phyloP scores from a whole-genome alignment of 2,888 invertebrate species.

The Rhyacophila evoluta region DNA sequence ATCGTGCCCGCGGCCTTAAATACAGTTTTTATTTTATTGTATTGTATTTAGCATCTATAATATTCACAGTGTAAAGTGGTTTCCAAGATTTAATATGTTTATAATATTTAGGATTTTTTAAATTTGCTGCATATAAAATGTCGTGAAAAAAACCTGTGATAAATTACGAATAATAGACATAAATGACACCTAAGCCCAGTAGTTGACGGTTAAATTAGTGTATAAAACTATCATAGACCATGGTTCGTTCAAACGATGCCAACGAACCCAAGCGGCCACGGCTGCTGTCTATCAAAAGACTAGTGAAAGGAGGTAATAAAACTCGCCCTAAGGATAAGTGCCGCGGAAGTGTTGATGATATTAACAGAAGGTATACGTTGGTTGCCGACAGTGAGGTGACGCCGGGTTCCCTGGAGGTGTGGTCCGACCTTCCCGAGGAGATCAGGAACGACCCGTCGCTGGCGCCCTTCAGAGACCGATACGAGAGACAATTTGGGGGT shows the following conservation, averaged over 20 bases:
- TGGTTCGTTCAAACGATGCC: background rate
- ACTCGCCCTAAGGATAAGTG: background rate
- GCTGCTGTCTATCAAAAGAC: background rate
- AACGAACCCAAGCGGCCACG: background rate
- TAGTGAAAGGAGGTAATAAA: background rate
- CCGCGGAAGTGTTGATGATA: background rate
- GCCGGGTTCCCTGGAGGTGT: constrained; percentile 73
- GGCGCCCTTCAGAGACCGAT: constrained; percentile 72
- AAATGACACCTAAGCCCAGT: background rate
- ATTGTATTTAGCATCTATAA: too few species aligned
- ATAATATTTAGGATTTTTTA: too few species aligned
- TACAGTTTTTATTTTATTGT: too few species aligned
- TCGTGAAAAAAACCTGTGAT: background rate
- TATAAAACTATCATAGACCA: background rate
- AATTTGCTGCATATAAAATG: background rate
- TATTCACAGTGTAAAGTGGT: too few species aligned
- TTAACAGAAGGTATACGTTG: constrained; percentile 61
- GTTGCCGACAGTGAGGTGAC: constrained; percentile 71
- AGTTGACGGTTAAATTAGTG: background rate
- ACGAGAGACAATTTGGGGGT: constrained; percentile 67
- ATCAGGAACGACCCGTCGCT: constrained; percentile 76
- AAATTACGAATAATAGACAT: background rate
- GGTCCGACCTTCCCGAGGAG: constrained; percentile 75
- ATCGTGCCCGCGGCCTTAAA: too few species aligned
- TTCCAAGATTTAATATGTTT: too few species aligned